Conservation (phyloP, 2,113 vertebrate genomes). For the Rhea pennata region DNA sequence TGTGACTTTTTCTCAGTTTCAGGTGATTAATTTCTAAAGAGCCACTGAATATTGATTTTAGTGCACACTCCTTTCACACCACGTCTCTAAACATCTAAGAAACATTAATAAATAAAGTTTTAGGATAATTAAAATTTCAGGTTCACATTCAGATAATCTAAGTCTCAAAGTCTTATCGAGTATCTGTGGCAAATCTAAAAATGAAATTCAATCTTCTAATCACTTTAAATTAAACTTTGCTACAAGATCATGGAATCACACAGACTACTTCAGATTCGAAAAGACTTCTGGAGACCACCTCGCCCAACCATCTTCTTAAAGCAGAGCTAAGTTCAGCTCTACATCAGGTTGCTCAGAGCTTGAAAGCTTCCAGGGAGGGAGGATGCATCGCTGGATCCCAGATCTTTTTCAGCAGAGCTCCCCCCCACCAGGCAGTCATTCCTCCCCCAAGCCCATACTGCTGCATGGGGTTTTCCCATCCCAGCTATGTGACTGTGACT, state of each 20-base stretch:
- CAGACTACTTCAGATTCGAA: background rate
- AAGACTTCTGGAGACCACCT: background rate
- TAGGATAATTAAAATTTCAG: background rate
- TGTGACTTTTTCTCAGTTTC: background rate
- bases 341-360: background rate
- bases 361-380: background rate
- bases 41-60: background rate
- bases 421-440: fast-evolving
- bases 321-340: background rate
- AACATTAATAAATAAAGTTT: background rate
- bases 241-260: background rate
- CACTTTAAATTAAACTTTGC: constrained; percentile 6
- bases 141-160: background rate
- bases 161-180: background rate
- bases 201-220: background rate
- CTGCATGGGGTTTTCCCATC: background rate
- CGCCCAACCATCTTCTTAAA: background rate
- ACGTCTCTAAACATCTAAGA: constrained; percentile 4
- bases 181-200: constrained; percentile 28
- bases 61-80: background rate
- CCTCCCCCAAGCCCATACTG: background rate
- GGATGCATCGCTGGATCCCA: background rate
- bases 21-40: background rate
- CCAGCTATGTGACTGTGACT: fast-evolving
- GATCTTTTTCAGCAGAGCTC: background rate